Base-by-base conservation (phyloP, 2,797 vertebrate genomes). In the Oreochromis mossambicus region DNA sequence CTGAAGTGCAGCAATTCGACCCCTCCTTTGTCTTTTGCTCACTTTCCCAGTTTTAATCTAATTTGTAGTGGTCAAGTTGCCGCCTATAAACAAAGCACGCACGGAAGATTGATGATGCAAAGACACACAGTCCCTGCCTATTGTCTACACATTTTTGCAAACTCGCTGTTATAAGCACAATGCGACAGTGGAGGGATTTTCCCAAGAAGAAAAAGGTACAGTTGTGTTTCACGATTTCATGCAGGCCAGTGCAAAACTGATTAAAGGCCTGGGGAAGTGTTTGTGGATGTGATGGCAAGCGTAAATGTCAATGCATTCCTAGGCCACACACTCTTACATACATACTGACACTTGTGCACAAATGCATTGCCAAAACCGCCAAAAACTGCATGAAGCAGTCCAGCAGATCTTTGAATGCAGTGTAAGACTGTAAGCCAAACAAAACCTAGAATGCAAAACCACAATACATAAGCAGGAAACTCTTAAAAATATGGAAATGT, bases 251-350 rank as follows among this genome's bases (percentile, higher is more conserved):
- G 52, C 15, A 94, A 94, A 95, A 95, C 73, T 68, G 95, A 96
- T 95, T 94, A 96, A 96, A 95, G 94, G 93, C 96, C 96, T 93
- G 95, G 91, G 95, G 96, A 97, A 95, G 66, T 92, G 89, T 92
- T 94, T 85, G 88, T 80, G 75, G 78, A 87, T 84, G 73, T 92
- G 96, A 96, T 94, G 95, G 96, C 91, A 93, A 95, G 96, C 94
- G 95, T 97, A 98, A 98, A 98, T 98, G 97, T 97, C 97, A 98
- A 96, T 96, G 97, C 96, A 97, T 97, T 97, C 96, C 96, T 92
- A 93, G 94, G 95, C 95, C 81, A 83, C 81, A 86, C 17, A 77
- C 41, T 8, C 24, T 29, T 48, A 58, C 46, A 46, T 15, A 36
- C 61, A 79, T 6, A 46, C 11, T 8, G 73, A 41, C 77, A 76